Conservation (phyloP, 1,140 invertebrate species). For the Heliothis virescens region DNA sequence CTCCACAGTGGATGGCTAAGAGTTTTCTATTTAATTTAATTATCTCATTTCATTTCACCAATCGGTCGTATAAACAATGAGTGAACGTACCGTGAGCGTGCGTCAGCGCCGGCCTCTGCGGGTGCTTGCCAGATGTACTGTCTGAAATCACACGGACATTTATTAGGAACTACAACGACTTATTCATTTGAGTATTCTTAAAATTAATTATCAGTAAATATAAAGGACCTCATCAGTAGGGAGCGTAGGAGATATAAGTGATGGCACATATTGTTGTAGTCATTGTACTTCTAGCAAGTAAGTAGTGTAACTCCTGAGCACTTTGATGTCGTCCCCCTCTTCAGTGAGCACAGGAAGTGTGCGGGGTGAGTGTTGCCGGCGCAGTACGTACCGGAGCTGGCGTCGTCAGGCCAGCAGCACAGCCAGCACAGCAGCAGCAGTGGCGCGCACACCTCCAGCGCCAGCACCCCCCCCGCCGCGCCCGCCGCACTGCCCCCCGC, state of each 20-base stretch:
- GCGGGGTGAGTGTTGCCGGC: background rate
- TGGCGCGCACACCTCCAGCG: conserved; percentile 64
- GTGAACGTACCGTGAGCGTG: conserved; percentile 34
- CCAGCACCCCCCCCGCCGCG: conserved; percentile 53
- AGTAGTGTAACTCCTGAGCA: background rate
- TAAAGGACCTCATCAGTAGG: too few relatives aligned
- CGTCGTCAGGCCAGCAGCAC: conserved; percentile 76
- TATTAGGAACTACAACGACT: too few relatives aligned
- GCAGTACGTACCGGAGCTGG: conserved; percentile 63
- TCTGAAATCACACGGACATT: conserved; percentile 42
- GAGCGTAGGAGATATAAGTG: too few relatives aligned
- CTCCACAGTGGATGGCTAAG: too few relatives aligned
- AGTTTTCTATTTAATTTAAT: too few relatives aligned
- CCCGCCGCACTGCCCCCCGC: conserved; percentile 41
- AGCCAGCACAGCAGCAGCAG: conserved; percentile 77
- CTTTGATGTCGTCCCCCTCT: too few relatives aligned
- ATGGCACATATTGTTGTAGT: too few relatives aligned
- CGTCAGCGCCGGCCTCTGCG: conserved; percentile 16
- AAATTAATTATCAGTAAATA: too few relatives aligned
- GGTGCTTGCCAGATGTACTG: conserved; percentile 33
- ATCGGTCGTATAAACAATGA: too few relatives aligned
- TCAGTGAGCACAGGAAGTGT: background rate
- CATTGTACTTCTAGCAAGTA: too few relatives aligned
- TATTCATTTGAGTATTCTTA: too few relatives aligned
- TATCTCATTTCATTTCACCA: too few relatives aligned